These are phyloP conservation scores for Tamandua tetradactyla DNA, from an alignment of 2,797 vertebrate genomes.

Conservation along the genomic window DNA sequence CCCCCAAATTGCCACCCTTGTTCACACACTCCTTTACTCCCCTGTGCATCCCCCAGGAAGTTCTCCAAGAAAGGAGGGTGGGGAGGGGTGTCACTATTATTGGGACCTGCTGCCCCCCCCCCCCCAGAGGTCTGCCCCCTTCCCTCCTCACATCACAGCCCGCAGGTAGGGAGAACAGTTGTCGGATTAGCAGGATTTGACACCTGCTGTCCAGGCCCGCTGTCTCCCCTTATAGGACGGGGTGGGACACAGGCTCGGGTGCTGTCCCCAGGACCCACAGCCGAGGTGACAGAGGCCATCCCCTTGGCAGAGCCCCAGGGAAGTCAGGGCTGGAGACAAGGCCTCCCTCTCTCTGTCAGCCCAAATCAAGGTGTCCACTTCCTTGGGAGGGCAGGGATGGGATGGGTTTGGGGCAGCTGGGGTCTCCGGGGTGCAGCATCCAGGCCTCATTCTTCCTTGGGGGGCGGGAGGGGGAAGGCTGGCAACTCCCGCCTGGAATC, in stretches of 20 bases:
- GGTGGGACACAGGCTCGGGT: background rate
- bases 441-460: background rate
- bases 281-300: background rate
- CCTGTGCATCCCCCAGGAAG: fast-evolving
- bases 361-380: background rate
- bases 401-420: background rate
- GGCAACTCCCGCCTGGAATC: background rate
- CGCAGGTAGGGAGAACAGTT: background rate
- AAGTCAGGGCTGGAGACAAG: background rate
- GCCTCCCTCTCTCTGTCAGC: background rate
- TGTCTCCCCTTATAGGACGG: background rate
- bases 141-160: background rate
- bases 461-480: background rate
- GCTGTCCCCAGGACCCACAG: background rate
- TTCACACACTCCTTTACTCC: background rate
- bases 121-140: background rate
- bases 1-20: background rate
- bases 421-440: background rate
- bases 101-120: background rate
- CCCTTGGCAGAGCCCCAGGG: background rate
- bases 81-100: too few relatives aligned
- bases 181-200: background rate
- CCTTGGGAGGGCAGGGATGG: background rate
- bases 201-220: background rate
- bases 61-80: background rate